These are phyloP conservation scores for Eupithecia subfuscata DNA, from an alignment of 2,888 invertebrate species.

Conservation along the genomic window DNA sequence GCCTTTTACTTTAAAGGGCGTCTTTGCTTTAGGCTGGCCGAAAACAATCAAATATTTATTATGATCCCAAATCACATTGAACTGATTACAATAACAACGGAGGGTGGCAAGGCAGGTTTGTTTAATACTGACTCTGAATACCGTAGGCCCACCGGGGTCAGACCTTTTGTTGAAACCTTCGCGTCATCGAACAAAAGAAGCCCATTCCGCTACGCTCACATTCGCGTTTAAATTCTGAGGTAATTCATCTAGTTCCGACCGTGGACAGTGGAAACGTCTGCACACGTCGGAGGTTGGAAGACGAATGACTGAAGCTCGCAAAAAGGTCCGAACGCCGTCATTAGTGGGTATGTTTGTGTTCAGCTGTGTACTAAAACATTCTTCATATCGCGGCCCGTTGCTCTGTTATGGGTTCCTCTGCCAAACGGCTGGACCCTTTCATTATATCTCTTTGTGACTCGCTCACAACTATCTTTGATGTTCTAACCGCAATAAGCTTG, in stretches of 20 bases:
- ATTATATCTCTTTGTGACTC: slow-evolving; percentile 65
- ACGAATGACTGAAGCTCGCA: slow-evolving; percentile 76
- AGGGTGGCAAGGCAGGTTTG: slow-evolving; percentile 7
- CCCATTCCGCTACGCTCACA: slow-evolving; percentile 14
- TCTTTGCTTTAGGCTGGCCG: background rate
- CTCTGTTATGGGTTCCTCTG: slow-evolving; percentile 67
- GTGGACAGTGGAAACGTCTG: slow-evolving; percentile 60
- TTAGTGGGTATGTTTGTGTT: slow-evolving; percentile 71
- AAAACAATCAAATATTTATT: slow-evolving; percentile 3
- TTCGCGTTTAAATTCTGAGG: slow-evolving; percentile 13
- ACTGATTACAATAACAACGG: background rate
- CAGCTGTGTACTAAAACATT: slow-evolving; percentile 59
- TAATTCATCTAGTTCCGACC: slow-evolving; percentile 60
- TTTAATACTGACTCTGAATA: slow-evolving; percentile 9
- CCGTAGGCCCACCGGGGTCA: slow-evolving; percentile 5
- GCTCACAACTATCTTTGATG: slow-evolving; percentile 71
- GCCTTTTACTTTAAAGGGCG: background rate
- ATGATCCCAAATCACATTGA: slow-evolving; percentile 4
- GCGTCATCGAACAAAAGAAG: slow-evolving; percentile 24
- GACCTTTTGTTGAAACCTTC: slow-evolving; percentile 18
- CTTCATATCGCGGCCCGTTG: slow-evolving; percentile 73
- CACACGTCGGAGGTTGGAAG: slow-evolving; percentile 71
- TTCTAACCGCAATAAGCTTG: slow-evolving; percentile 62
- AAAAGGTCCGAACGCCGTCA: slow-evolving; percentile 76
- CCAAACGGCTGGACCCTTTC: slow-evolving; percentile 63